These are phyloP conservation scores for Gymnopithys bicolor DNA, from an alignment of 2,797 vertebrate genomes.

Conservation along the genomic window DNA sequence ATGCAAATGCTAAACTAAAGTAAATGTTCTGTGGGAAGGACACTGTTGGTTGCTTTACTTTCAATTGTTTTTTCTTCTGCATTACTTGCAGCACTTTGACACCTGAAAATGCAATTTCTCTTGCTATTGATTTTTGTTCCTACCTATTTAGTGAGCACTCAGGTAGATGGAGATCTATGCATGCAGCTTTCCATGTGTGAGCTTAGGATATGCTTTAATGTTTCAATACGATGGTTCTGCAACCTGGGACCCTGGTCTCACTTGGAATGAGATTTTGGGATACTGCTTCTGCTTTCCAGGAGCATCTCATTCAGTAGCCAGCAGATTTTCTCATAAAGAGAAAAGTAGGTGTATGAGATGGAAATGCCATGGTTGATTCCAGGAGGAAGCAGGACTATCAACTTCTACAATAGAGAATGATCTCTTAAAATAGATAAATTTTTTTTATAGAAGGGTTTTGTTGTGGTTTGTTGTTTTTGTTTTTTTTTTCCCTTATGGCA, in stretches of 20 bases:
- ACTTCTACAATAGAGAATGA: neutral
- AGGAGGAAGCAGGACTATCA: neutral
- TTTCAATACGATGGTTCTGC: neutral
- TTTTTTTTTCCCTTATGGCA: neutral
- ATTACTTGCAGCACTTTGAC: conserved; percentile 21
- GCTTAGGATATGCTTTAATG: neutral
- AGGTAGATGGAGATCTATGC: neutral
- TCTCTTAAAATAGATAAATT: neutral
- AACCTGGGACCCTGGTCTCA: neutral
- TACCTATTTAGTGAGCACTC: conserved; percentile 27
- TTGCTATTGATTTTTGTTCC: conserved; percentile 58
- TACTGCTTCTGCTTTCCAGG: neutral
- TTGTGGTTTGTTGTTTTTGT: too few species aligned
- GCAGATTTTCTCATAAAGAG: neutral
- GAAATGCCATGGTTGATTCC: neutral
- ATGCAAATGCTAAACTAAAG: conserved; percentile 7
- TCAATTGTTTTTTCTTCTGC: neutral
- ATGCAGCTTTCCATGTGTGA: neutral
- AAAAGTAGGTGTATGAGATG: neutral
- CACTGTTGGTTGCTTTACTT: neutral
- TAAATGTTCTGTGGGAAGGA: neutral
- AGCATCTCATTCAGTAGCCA: neutral
- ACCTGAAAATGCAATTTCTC: conserved; percentile 57
- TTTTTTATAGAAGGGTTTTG: neutral
- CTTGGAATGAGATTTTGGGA: neutral